phyloP scores from a whole-genome alignment of 2,113 vertebrate species.

The Catharus fuscescens region DNA sequence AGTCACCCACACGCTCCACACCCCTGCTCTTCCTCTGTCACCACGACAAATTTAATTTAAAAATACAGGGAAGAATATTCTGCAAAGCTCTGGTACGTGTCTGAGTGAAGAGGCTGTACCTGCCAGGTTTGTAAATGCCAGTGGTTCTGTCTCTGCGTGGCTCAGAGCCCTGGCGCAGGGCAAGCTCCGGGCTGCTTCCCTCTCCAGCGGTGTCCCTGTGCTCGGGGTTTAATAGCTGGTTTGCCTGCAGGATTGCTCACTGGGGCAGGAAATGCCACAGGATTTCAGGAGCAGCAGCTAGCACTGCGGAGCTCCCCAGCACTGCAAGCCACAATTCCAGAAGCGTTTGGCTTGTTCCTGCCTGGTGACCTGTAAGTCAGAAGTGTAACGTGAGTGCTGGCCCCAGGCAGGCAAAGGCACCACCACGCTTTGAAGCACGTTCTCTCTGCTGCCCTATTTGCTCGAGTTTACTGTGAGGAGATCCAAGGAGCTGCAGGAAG shows the following conservation, averaged over 20 bases:
- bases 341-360: neutral
- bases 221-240: neutral
- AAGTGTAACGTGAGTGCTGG: fast-evolving
- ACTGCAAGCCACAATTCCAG: neutral
- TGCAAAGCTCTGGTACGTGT: neutral
- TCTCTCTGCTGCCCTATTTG: neutral
- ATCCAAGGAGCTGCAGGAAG: neutral
- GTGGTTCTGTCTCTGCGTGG: neutral
- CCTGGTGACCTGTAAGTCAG: neutral
- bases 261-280: neutral
- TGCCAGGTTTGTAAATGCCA: neutral
- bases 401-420: neutral
- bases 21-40: neutral
- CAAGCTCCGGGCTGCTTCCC: neutral
- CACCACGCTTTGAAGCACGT: fast-evolving
- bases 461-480: neutral
- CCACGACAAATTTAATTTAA: neutral
- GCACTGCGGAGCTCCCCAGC: fast-evolving
- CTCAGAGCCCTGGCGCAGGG: neutral
- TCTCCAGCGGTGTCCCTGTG: fast-evolving
- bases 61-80: neutral
- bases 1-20: fast-evolving
- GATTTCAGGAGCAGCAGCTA: neutral
- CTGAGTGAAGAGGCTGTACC: neutral
- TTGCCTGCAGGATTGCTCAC: neutral